Evolutionary conservation across 2,888 invertebrate genomes (phyloP), one percentile per base, ranked within the genome.

Genomic region (Drosophila picticornis): DNA sequence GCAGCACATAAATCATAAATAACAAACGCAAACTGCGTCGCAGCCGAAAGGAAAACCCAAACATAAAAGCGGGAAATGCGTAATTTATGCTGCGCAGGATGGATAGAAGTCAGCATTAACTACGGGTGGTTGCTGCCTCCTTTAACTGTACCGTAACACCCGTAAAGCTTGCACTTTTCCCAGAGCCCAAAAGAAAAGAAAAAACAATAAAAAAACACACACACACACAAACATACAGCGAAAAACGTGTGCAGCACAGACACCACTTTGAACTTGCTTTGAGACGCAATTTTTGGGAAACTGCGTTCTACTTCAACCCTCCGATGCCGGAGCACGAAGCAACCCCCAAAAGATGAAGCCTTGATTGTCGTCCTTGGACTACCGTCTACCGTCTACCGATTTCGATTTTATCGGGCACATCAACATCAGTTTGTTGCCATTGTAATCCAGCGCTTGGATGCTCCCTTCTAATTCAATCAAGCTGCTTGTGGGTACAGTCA

Each of bases 51-150:
- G 32, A 52, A 60, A 50, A 5, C 25, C 29, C 56, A 56, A 56
- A 36, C 59, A 69, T 64, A 63, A 72, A 81, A 84, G 60, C 53
- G 71, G 40, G 70, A 86, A 86, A 84, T 86, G 89, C 85, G 85
- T 86, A 86, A 86, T 86, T 86, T 90, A 90, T 86, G 85, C 85
- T 86, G 89, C 89, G 90, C 85, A 89, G 83, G 58, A 82, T 25
- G 55, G n/a, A 55, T 36, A 65, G 51, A 46, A 62, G 57, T 65
- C 60, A 64, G 64, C 60, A 63, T 56, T 60, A 59, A 65, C 60
- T 38, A 53, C 77, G 74, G 79, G 88, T 84, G 72, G 75, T 81
- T 73, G 83, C 72, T 80, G 77, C 52, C 51, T 27, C 52, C 51
- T 27, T 29, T 57, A 62, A 83, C 78, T 73, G 61, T 64, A 74